Base-by-base conservation (phyloP, 1,140 invertebrate species). In the Nixonia krombeini region DNA sequence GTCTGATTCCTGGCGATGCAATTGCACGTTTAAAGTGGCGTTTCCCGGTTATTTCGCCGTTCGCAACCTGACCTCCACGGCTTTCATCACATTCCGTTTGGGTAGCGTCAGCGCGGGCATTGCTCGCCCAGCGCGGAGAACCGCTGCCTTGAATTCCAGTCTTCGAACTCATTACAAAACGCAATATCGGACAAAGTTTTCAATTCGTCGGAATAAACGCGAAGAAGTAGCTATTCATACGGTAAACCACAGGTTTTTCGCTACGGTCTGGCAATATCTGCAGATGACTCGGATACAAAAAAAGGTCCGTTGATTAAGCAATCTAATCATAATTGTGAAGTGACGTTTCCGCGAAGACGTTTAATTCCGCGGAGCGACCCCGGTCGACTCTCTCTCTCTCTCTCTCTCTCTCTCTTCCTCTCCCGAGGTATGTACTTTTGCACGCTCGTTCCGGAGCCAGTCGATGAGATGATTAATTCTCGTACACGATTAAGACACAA, bases 11-110 rank as follows among this genome's bases (percentile, higher is more conserved):
- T 78, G 78, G 80, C 82, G 78, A 84, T 85, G 83, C 82, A 85
- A 84, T 84, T 84, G 83, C 82, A 82, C 76, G 81, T 80, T 84
- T 83, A 85, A 85, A 84, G 76, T 83, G 79, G 78, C 81, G 78
- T 83, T 83, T 82, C 75, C 74, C 76, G 75, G 80, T 81, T 84
- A 85, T 83, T 82, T 84, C 78, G 72, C 73, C 75, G 72, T 77
- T 81, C 76, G 72, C 74, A 79, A 75, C 78, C 74, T 70, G 76
- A 72, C 66, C 68, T 61, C 66, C 58, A 69, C 62, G 62, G 70
- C 62, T 73, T 66, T 72, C 70, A 73, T 77, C 74, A 72, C 64
- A 64, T 64, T 70, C 66, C 66, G 59, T 70, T 70, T 70, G 64
- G 61, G 59, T 64, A 64, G 33, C 46, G 41, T 31, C 46, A 51